Percentiles rank a stretch among this genome's conserved stretches.
Evolutionary conservation across 2,797 vertebrate species (phyloP).

Genomic region (Mormyrops boulengeri): DNA sequence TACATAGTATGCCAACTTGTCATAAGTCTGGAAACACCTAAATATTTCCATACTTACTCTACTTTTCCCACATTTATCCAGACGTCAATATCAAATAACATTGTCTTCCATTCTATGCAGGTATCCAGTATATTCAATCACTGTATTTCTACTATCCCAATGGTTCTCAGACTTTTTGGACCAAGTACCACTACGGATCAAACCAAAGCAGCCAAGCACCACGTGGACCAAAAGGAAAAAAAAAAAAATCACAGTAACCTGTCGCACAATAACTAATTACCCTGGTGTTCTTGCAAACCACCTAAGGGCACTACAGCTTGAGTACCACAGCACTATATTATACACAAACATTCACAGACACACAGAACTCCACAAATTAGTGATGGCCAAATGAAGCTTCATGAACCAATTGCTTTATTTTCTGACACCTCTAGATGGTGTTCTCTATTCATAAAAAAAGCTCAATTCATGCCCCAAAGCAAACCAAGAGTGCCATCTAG

Average conservation of each 20-base stretch:
- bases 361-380: background rate
- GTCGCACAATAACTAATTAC: background rate
- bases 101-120: background rate
- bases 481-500: background rate
- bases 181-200: background rate
- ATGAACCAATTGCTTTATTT: background rate
- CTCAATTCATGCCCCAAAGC: background rate
- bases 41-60: background rate
- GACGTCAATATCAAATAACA: background rate
- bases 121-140: background rate
- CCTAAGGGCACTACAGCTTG: background rate
- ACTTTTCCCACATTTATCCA: background rate
- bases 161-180: background rate
- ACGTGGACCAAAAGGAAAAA: background rate
- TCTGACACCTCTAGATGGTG: background rate
- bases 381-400: background rate
- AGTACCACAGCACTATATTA: background rate
- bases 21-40: background rate
- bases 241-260: background rate
- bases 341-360: background rate
- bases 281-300: background rate
- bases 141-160: background rate
- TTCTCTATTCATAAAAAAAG: background rate
- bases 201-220: background rate
- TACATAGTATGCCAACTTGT: background rate